Conservation (phyloP, 2,888 invertebrate species). For the Pollenia griseotomentosa region DNA sequence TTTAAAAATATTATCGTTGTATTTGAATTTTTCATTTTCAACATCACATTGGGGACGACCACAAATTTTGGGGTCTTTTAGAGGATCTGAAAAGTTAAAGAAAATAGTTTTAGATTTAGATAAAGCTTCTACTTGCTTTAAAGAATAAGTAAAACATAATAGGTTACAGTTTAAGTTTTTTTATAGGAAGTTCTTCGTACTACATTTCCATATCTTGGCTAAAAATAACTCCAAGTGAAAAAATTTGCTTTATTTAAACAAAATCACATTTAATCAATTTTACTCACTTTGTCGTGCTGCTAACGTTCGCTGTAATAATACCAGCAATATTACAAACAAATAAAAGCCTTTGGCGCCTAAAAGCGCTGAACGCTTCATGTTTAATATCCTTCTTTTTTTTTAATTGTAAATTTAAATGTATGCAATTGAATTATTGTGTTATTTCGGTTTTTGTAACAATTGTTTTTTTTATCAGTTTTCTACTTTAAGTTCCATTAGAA, state of each 20-base stretch:
- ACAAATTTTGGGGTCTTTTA: constrained; percentile 90
- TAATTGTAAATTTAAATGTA: neutral
- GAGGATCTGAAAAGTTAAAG: constrained; percentile 86
- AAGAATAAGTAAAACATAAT: too few relatives aligned
- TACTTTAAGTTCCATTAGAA: constrained; percentile 43
- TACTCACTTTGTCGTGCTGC: constrained; percentile 67
- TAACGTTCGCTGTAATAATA: constrained; percentile 5
- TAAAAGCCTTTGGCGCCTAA: constrained; percentile 48
- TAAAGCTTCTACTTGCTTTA: neutral
- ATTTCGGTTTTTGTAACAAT: neutral
- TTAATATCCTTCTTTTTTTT: neutral
- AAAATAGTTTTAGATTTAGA: neutral
- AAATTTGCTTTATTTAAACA: too few relatives aligned
- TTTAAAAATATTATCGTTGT: constrained; percentile 85
- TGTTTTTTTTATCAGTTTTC: constrained; percentile 2
- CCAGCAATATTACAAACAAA: constrained; percentile 47
- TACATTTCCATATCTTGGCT: too few relatives aligned
- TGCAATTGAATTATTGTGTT: neutral
- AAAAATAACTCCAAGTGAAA: too few relatives aligned
- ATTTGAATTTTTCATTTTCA: constrained; percentile 82
- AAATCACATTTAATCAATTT: neutral
- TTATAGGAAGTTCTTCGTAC: too few relatives aligned
- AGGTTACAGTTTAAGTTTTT: too few relatives aligned
- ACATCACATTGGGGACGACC: constrained; percentile 88
- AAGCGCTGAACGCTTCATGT: constrained; percentile 59